Base-by-base conservation (phyloP, 2,113 vertebrate genomes). In the Cettia cetti region DNA sequence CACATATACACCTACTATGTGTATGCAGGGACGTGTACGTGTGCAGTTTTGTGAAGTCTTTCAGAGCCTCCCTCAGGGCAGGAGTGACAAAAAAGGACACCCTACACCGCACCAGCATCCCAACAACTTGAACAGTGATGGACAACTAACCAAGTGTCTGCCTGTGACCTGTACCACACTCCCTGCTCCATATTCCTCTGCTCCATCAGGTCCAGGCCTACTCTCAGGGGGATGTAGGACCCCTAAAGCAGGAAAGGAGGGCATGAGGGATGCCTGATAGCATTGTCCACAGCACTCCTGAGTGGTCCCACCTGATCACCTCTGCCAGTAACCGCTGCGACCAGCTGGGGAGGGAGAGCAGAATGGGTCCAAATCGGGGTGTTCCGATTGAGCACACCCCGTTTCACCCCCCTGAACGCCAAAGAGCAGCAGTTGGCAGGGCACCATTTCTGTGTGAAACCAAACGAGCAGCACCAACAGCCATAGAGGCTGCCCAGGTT, bases 201-300 rank as follows among this genome's bases (percentile, higher is more conserved):
- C 22, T 65, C 64, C 72, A 22, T 4, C 27, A 35, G 20, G 45
- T 65, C 15, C 20, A 33, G 3, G 3, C 20, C 39, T 56, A 14
- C 28, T 65, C 31, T 24, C 0, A 0, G 27, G 10, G 18, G 17
- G 0, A n/a, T 2, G 6, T 3, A 26, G 27, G 23, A 65, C 49
- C n/a, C 22, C 45, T 59, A 57, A 27, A 59, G 64, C 44, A 77
- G 63, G 49, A 31, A 47, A 33, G 33, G 20, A 54, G 20, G 6
- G 13, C 17, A 54, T 0, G 17, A 89, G 61, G 28, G 45, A 53
- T 49, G n/a, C 9, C 35, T 1, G 3, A 50, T 0, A 2, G 53
- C 63, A 61, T 16, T 9, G 4, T n/a, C 53, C 28, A 30, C 0
- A 0, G 56, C 21, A 5, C 44, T 81, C n/a, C 10, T 8, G 30